Evolutionary conservation across 2,888 invertebrate genomes (phyloP), one percentile per base, ranked within the genome.

Genomic region (Platycheirus albimanus): DNA sequence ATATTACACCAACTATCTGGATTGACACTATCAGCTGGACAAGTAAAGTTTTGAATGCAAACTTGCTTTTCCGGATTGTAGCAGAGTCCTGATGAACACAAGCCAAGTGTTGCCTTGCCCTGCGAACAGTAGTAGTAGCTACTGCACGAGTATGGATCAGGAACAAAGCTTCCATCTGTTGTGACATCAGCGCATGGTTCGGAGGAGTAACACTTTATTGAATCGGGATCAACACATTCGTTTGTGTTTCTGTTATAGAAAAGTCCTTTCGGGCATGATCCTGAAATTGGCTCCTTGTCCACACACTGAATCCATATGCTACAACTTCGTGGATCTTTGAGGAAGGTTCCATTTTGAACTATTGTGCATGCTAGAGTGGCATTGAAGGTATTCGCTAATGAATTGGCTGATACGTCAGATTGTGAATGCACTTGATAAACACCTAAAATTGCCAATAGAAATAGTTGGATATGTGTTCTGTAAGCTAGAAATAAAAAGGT

Each of bases 271-370:
- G n/a, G 66, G 24, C 89, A 89, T n/a, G 79, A 86, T 3, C 88
- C 88, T 1, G 47, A 56, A 0, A 88, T 67, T 0, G 89, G 87
- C 11, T 67, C 19, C 3, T 85, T 85, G 47, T 89, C 84, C 19
- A 87, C 30, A 75, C 89, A 90, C 41, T 87, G 72, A 30, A 88
- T 86, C 87, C 88, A 90, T 0, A 54, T 74, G 17, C 87, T 87
- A 47, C 90, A 89, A 2, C 86, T 85, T 0, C 85, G 74, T 0
- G 90, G 89, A 86, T 89, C 88, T 17, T 89, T 89, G 0, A 90
- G 86, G 47, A 86, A 87, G 0, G 88, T 89, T 0, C 87, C 88
- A 24, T 86, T 86, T 1, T 85, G 56, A 7, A 89, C 86, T 30
- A 87, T 85, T 1, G 84, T 38, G 54, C 89, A 89, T 0, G 87